Evolutionary conservation across 2,888 invertebrate species (phyloP), one percentile per base, ranked within the genome.

Genomic region (Orthonychiurus folsomi): DNA sequence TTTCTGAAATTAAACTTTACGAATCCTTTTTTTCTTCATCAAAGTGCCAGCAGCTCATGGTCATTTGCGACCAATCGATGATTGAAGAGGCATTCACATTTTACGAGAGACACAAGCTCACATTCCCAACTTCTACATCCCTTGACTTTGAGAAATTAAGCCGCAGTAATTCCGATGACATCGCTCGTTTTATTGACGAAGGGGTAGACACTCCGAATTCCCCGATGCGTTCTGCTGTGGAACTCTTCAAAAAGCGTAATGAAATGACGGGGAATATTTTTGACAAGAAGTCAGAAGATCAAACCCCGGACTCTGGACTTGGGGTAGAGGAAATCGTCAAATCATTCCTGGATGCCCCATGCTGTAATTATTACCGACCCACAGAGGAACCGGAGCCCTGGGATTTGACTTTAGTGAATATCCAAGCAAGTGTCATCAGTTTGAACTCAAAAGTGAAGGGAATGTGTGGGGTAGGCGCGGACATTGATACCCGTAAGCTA

Each of bases 371-470:
- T 75, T 88, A 88, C 75, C 84, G 87, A 66, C 87, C 87, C 0
- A 86, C 86, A 0, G 87, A 88, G 74, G 88, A 88, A 74, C 88
- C 88, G 0, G 89, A 90, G 74, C 90, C 90, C 0, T 86, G 88
- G 83, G 91, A 91, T 76, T 80, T 92, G 64, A 90, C 89, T 0
- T 86, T 89, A 73, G 77, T 91, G 50, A 92, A 92, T 75, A 88
- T 89, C 60, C 89, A 91, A 78, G 91, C 90, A 0, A 88, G 89
- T 74, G 85, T 90, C 3, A 88, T 91, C 84, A 90, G 89, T 76
- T 80, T 91, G 66, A 86, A 88, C 25, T 87, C 88, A 72, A 89
- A 89, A 79, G 85, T 87, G 0, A 89, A 89, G 74, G 87, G 87
- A 76, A 79, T 90, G 2, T 87, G 87, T 74, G 86, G 86, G 1